Percentiles rank a stretch among this genome's conserved stretches.
Evolutionary conservation across 1,140 invertebrate genomes (phyloP).

Genomic region (Homalodisca vitripennis): DNA sequence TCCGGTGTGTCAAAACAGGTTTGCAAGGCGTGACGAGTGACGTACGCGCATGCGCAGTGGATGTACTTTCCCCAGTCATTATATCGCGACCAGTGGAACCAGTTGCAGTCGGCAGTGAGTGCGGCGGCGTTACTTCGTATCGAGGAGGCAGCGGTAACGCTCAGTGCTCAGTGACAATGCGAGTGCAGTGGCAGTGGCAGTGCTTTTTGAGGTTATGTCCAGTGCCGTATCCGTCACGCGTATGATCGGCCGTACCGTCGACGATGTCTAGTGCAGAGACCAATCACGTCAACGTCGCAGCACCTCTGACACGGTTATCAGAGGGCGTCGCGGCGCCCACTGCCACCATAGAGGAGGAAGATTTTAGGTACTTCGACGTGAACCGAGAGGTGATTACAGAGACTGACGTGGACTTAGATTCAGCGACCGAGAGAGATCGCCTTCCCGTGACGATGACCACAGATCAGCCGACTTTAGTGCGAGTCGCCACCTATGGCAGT

Average conservation of each 20-base stretch:
- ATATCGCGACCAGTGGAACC: not conserved
- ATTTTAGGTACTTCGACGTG: constrained; percentile 32
- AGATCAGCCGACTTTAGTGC: constrained; percentile 12
- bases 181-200: not conserved
- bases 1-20: not conserved
- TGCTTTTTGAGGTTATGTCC: constrained; percentile 20
- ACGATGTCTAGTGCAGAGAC: not conserved
- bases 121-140: not conserved
- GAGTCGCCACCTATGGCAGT: constrained; percentile 22
- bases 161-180: not conserved
- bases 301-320: too few species aligned
- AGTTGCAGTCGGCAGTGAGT: not conserved
- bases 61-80: too few species aligned
- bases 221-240: not conserved
- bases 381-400: not conserved
- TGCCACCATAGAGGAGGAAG: constrained; percentile 33
- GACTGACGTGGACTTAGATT: constrained; percentile 14
- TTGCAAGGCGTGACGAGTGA: not conserved
- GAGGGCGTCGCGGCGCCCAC: constrained; percentile 27
- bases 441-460: not conserved
- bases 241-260: not conserved
- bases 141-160: not conserved
- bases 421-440: not conserved
- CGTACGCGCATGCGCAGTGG: too few species aligned
- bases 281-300: not conserved